A percentile compares a stretch with the other conserved stretches of the same genome.
Conservation (phyloP, 2,888 invertebrate species). For the Mesoligia furuncula region DNA sequence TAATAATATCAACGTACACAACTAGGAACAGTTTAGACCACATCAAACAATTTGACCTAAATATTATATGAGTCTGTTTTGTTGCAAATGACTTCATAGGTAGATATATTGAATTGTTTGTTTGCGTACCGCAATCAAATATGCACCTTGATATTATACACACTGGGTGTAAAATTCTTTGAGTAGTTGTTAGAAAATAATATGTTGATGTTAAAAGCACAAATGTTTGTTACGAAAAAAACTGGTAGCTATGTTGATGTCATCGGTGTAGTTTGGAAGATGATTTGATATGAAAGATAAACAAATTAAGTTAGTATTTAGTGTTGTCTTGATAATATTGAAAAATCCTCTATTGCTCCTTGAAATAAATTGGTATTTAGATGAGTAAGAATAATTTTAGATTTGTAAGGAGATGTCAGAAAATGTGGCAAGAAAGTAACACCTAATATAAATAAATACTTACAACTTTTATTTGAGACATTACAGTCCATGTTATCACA, state of each 20-base stretch:
- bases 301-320: background rate
- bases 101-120: conserved; percentile 55
- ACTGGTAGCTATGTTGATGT: conserved; percentile 48
- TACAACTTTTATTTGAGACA: no score
- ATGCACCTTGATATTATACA: background rate
- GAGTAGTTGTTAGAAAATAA: background rate
- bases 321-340: background rate
- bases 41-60: conserved; percentile 76
- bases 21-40: conserved; percentile 69
- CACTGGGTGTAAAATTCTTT: conserved; percentile 12
- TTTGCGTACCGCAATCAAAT: conserved; percentile 30
- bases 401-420: no score
- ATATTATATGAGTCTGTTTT: conserved; percentile 65
- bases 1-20: conserved; percentile 66
- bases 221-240: conserved; percentile 50
- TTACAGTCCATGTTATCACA: no score
- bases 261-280: conserved; percentile 40
- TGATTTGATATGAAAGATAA: conserved; percentile 5
- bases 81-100: conserved; percentile 47
- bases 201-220: conserved; percentile 19
- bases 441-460: no score
- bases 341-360: background rate
- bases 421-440: no score
- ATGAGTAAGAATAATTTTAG: no score
- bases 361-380: background rate